phyloP scores from a whole-genome alignment of 2,888 invertebrate species.

The Emmelina monodactyla region DNA sequence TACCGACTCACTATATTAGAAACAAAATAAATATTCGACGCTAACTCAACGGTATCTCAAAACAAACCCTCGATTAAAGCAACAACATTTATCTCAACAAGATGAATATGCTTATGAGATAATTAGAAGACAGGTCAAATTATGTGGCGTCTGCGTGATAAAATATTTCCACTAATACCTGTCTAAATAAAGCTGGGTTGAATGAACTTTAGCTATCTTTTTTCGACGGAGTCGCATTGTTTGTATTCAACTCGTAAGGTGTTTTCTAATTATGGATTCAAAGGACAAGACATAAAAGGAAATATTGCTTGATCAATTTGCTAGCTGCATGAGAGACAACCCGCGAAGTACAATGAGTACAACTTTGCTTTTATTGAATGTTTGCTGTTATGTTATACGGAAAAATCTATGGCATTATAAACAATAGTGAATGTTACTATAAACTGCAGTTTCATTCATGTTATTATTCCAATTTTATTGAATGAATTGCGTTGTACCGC shows the following conservation, averaged over 20 bases:
- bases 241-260: constrained; percentile 51
- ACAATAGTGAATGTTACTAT: too few species aligned
- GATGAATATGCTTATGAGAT: too few species aligned
- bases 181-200: constrained; percentile 32
- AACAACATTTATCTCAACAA: too few species aligned
- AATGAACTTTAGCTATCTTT: constrained; percentile 43
- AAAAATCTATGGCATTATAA: too few species aligned
- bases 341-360: constrained; percentile 14
- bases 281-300: constrained; percentile 57
- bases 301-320: constrained; percentile 39
- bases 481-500: too few species aligned
- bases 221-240: constrained; percentile 31
- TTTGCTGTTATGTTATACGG: too few species aligned
- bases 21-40: too few species aligned
- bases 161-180: constrained; percentile 14
- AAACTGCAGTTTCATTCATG: too few species aligned
- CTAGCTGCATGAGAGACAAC: constrained; percentile 19
- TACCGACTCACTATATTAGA: not conserved
- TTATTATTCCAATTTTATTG: too few species aligned
- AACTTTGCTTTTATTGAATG: too few species aligned
- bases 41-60: too few species aligned
- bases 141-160: constrained; percentile 11
- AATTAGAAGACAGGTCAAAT: constrained; percentile 10
- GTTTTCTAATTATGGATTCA: constrained; percentile 57
- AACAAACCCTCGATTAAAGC: too few species aligned